Evolutionary conservation across 2,113 vertebrate species (phyloP).

Genomic region (Pampusana beccarii): DNA sequence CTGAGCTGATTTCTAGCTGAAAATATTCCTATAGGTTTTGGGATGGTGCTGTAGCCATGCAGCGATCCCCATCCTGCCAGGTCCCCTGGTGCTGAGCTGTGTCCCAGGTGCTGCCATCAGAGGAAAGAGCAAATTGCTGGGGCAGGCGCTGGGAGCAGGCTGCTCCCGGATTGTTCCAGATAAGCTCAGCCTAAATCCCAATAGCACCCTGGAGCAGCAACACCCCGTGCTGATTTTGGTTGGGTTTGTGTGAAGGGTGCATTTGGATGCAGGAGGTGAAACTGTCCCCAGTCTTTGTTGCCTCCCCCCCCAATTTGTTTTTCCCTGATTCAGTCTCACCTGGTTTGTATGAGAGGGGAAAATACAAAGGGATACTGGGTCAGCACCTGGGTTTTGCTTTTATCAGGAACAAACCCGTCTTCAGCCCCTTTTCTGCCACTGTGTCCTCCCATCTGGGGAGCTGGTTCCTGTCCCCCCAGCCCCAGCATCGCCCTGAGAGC

Average conservation of each 20-base stretch:
- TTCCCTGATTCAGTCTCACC: background rate
- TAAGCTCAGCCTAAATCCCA: background rate
- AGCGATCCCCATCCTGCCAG: background rate
- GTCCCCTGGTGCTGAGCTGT: background rate
- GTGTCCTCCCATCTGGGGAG: background rate
- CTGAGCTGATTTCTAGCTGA: background rate
- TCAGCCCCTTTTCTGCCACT: background rate
- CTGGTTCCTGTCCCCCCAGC: background rate
- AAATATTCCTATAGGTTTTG: background rate
- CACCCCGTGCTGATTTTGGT: fast-evolving
- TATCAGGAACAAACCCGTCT: background rate
- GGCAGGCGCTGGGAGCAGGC: background rate
- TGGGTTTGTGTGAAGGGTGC: background rate
- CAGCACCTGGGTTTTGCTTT: background rate
- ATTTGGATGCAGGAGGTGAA: fast-evolving
- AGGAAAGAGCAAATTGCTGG: no score
- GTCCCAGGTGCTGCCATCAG: background rate
- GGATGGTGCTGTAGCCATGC: background rate
- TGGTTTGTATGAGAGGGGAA: background rate
- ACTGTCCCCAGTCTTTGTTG: background rate
- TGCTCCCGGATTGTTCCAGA: fast-evolving
- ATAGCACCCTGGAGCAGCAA: background rate
- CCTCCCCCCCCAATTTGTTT: background rate
- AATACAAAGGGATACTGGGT: fast-evolving
- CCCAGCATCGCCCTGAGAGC: background rate